Base-by-base conservation (phyloP, 1,140 invertebrate genomes). In the Elymnias hypermnestra region DNA sequence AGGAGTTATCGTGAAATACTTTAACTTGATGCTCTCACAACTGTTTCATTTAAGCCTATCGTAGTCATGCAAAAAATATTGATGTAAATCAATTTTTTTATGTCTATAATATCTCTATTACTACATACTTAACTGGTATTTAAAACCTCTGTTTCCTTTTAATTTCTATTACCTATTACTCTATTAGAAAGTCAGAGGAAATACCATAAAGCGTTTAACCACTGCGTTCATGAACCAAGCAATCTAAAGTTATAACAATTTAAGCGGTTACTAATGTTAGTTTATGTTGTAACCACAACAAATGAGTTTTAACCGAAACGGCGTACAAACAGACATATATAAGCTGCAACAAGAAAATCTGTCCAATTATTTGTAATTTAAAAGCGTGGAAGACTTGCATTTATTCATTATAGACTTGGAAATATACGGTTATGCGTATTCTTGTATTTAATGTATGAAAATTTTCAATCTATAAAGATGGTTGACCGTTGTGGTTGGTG, bases 381-480 rank as follows among this genome's bases (percentile, higher is more conserved):
- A 36, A 36, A 19, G 33, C 33, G 7, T 10, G 9, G 25, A 26
- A 33, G 2, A 19, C 10, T 36, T 36, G 33, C 18, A 36, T 36
- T 3, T 36, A 21, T 36, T 36, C 33, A 36, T 21, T 19, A 21
- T 5, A 12, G 9, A 19, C 17, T 12, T n/a, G 15, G 33, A 3
- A 19, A 36, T 36, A 12, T 36, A 36, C 29, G 29, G 2, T 33
- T 36, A 19, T 19, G 13, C 18, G 33, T 19, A 36, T 36, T 14
- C 33, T 19, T 36, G 33, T 36, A 36, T 36, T 36, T 21, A 36
- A 36, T 36, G 33, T 21, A 36, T 36, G 33, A 36, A 36, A 36
- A 36, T 36, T 36, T 9, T 36, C 15, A 36, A 36, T 36, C 33
- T 36, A 36, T 36, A 19, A 36, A 36, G 9, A 9, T 10, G 33